Evolutionary conservation across 2,113 vertebrate species (phyloP), one percentile per base, ranked within the genome.

Genomic region (Boulengeromyrus knoepffleri): DNA sequence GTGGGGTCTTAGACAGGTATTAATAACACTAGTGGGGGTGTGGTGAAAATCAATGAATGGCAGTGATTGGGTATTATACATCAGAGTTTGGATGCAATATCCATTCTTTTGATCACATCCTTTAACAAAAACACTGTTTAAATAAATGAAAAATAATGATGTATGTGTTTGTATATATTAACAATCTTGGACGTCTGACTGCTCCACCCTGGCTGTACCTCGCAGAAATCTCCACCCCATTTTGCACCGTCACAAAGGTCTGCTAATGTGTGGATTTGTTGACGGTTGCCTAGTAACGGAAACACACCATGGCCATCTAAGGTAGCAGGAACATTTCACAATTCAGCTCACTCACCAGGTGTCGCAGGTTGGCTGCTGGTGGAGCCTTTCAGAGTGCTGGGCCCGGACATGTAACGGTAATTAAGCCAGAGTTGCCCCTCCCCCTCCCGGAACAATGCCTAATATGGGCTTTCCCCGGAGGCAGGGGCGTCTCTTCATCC

Each of bases 241-340:
- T 84, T 31, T n/a, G 80, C 36, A 21, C 42, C 0, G 2, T 85
- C 39, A 42, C 45, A 36, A 27, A 24, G 21, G 13, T 8, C 19
- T 7, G 6, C 19, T 84, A 77, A 46, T 80, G 89, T 85, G 80
- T 2, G 24, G 47, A 74, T 27, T 83, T 91, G 70, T 91, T 94
- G 90, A 92, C 19, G 2, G 92, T 93, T 92, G 90, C 93, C 36
- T 39, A 88, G 93, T 46, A 90, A 93, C 90, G 21, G 53, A 24
- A 92, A 58, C 45, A 88, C 88, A 1, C 17, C 77, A 91, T 85
- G 92, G 87, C 87, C 36, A 36, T 49, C 89, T 90, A 89, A 86
- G 90, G 53, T 46, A 53, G 39, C 53, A 31, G 24, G 47, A 45
- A 53, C 1, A 17, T 45, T 85, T 92, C 89, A 31, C 66, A 92